Percentiles rank a stretch among this genome's conserved stretches.
Conservation (phyloP, 2,113 vertebrate genomes). For the Sitta europaea region DNA sequence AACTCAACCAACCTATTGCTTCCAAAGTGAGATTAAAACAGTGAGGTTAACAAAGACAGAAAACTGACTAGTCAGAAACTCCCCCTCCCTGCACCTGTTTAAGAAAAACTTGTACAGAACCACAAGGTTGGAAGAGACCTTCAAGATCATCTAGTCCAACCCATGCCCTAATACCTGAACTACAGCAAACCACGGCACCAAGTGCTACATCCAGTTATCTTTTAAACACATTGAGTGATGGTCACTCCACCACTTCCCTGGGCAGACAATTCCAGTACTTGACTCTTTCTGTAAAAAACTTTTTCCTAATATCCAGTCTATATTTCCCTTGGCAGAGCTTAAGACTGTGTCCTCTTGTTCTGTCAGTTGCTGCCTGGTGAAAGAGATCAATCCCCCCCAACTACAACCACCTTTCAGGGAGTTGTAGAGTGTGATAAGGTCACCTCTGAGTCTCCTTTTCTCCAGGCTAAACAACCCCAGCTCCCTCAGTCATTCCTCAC, state of each 20-base stretch:
- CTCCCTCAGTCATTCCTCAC: neutral
- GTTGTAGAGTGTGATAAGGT: neutral
- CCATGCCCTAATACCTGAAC: too few species aligned
- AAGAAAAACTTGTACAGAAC: neutral
- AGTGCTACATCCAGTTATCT: neutral
- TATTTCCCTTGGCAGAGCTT: neutral
- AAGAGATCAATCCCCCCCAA: neutral
- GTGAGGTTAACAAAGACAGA: neutral
- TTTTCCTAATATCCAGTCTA: neutral
- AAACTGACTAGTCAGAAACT: neutral
- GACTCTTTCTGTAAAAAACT: neutral
- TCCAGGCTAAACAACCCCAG: neutral
- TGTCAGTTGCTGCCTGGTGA: neutral
- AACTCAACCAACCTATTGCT: neutral
- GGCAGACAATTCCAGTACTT: neutral
- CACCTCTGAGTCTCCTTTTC: neutral
- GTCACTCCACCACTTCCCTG: neutral
- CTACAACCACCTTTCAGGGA: neutral
- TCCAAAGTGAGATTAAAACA: neutral
- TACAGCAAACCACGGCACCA: rapidly evolving
- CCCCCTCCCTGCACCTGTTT: neutral
- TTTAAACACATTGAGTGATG: neutral
- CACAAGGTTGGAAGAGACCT: neutral
- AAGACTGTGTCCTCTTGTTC: neutral
- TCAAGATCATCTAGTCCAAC: neutral